Evolutionary conservation across 2,888 invertebrate species (phyloP), one percentile per base, ranked within the genome.

Genomic region (Tetheella fluctuosa): DNA sequence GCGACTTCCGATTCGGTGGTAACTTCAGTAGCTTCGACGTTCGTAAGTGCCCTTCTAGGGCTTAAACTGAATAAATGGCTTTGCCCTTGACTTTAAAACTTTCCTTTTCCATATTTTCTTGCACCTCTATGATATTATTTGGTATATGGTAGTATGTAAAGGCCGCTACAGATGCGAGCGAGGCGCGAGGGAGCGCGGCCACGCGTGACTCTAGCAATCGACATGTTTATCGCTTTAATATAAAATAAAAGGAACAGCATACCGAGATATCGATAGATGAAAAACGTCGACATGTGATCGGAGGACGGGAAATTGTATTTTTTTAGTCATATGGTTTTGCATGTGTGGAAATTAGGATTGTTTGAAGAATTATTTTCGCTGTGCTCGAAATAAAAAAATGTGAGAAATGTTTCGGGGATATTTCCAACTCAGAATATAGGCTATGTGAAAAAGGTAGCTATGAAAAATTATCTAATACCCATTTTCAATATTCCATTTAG

Each of bases 141-240:
- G 52, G 52, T 48, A 54, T 52, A 60, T 59, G 56, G 57, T 59
- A 52, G 61, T 60, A 34, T 34, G 34, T 59, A 52, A 20, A 30
- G 57, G 59, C 37, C 25, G 42, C 23, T n/a, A 57, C 61, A 67
- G 67, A 59, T 65, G 60, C 54, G 62, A 54, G 68, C 54, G 62
- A 54, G 68, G 65, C 64, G 64, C 62, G 75, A 86, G 90, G 91
- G 90, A 82, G 89, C 71, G 85, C 90, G 85, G 79, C 89, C 91
- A 86, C 83, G 90, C 92, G 88, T 91, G 87, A 82, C 82, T 86
- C 84, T 83, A 80, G 77, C 84, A 86, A 92, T 91, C 92, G 93
- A 91, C 93, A 93, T 93, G 91, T 92, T 93, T 93, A 92, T 92
- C 92, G 91, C 90, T 86, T 92, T 92, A 91, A 92, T 93, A 92